A percentile compares a stretch with the other conserved stretches of the same genome.
Conservation (phyloP, 2,888 invertebrate genomes). For the Molanna angustata region DNA sequence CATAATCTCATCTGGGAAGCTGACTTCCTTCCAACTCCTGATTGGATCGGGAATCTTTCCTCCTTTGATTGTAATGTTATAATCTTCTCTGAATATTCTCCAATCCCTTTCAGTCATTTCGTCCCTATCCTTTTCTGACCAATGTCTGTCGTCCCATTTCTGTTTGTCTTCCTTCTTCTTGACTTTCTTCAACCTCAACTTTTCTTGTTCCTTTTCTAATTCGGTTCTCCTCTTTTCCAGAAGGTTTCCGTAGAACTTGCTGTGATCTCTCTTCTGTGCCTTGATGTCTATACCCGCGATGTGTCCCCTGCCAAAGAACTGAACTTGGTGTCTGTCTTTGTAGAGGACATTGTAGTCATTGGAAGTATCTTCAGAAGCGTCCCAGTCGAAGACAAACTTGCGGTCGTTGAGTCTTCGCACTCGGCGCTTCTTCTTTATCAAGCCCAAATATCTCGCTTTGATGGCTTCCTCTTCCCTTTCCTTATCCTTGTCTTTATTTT, state of each 20-base stretch:
- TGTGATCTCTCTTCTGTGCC: conserved; percentile 90
- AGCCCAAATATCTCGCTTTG: conserved; percentile 91
- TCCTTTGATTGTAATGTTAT: conserved; percentile 97
- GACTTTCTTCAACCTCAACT: conserved; percentile 86
- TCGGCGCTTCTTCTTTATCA: conserved; percentile 88
- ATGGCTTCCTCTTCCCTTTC: conserved; percentile 94
- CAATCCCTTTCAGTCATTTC: conserved; percentile 99
- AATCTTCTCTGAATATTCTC: conserved; percentile 99
- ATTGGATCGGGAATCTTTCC: conserved; percentile 97
- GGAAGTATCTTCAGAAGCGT: conserved; percentile 97
- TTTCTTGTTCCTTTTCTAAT: conserved; percentile 95
- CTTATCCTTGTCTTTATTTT: conserved; percentile 79
- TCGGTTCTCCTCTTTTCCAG: conserved; percentile 94
- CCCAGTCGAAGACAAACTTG: conserved; percentile 99
- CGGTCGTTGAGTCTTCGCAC: conserved; percentile 93
- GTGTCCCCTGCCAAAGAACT: conserved; percentile 97
- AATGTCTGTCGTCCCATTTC: conserved; percentile 98
- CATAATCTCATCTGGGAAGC: conserved; percentile 83
- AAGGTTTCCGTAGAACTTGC: conserved; percentile 95
- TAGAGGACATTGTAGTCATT: conserved; percentile 96
- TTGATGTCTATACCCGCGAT: conserved; percentile 98
- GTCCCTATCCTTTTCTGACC: conserved; percentile 90
- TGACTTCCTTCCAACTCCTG: conserved; percentile 92
- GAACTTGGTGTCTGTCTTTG: conserved; percentile 94
- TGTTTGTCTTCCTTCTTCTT: conserved; percentile 96